Base-by-base conservation (phyloP, 2,113 vertebrate genomes). In the Ia io region DNA sequence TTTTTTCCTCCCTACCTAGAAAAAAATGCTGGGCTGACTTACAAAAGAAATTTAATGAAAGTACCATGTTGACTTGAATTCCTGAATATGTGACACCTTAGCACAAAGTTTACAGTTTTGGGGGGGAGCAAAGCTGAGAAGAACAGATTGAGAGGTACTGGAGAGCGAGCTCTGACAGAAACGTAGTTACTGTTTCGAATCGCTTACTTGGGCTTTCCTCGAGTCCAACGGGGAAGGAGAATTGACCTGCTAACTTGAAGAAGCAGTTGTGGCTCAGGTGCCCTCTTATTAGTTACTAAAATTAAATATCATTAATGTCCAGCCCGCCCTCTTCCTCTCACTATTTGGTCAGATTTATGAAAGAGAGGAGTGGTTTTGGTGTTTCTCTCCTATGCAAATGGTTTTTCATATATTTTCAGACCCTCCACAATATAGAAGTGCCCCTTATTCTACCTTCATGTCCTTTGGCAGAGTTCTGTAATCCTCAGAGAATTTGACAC, bases 361-460 rank as follows among this genome's bases (percentile, higher is more conserved):
- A 44, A 44, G 40, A 47, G 40, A 40, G 37, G 22, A 89, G 28
- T 25, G 20, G 4, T 80, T 84, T 65, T 53, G 73, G 18, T 40
- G 35, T 89, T 96, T 93, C 28, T 92, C 28, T 86, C 32, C 70
- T 76, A 5, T 78, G 91, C 12, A 23, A 56, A 32, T 89, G 73
- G 65, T 70, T 94, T 67, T 67, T 44, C 56, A 11, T 70, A 12
- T 69, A 12, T 69, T 90, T 84, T 95, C 28, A 96, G 77, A 84
- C 10, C 37, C 11, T 67, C 6, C 51, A n/a, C 6, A 53, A 14
- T 61, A 13, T 65, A 3, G 16, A 93, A 78, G 17, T 37, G 1
- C 13, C 25, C 51, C 17, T n/a, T 79, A n/a, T 14, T 59, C 42
- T 51, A n/a, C 76, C 17, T 83, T 83, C 53, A 42, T 94, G 25